Evolutionary conservation across 2,888 invertebrate species (phyloP), one percentile per base, ranked within the genome.

Genomic region (Carcina quercana): DNA sequence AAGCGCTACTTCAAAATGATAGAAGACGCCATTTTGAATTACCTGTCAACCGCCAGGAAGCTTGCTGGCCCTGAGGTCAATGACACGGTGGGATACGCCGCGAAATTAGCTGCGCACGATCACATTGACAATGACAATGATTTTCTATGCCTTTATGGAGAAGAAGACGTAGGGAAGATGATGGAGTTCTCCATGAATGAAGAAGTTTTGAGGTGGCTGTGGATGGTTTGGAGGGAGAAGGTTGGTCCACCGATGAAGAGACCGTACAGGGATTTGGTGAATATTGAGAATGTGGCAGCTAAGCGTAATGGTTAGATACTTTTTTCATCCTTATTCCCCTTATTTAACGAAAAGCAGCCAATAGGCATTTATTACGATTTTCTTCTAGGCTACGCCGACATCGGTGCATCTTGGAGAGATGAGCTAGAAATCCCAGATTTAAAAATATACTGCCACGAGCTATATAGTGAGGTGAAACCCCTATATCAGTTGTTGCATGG

Each of bases 401-500:
- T 88, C 13, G 89, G 90, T 1, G 86, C 84, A 25, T 66, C 80
- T 3, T 91, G 91, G 91, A 76, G 89, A 0, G 86, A 87, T 28
- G 89, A 89, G 36, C 70, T 89, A 3, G 91, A 91, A 59, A 82
- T 87, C 7, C 72, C 84, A 0, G 68, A 87, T 41, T 76, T 93
- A 17, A 73, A 86, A 28, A 42, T 67, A 0, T 53, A 85, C 3
- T 82, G 89, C n/a, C 75, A 72, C 1, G 52, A 64, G 10, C 61
- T 91, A 1, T 89, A 88, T 61, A 49, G 74, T 2, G 72, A 82
- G 34, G 59, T 94, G 1, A 70, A 78, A 40, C 90, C 91, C 0
- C 61, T 93, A 0, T 94, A 94, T 59, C 55, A 72, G 12, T 69
- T 91, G 14, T 71, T 94, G 0, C 94, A 94, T 64, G 92, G 90